Base-by-base conservation (phyloP, 2,888 invertebrate species). In the Acrocera orbiculus region DNA sequence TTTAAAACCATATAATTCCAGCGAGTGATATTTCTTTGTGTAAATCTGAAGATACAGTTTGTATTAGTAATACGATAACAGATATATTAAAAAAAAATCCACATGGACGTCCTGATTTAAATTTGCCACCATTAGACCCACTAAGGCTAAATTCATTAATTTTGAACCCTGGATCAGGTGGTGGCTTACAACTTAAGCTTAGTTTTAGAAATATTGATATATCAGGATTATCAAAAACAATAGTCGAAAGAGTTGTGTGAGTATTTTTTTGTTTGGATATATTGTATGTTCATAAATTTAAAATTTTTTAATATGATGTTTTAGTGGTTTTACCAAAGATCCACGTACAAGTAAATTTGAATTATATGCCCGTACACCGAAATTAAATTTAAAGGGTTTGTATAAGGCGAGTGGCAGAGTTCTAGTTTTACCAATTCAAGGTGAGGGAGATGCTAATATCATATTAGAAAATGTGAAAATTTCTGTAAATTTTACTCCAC, bases 281-380 rank as follows among this genome's bases (percentile, higher is more conserved):
- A 7, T 19, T 19, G 7, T 6, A 19, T 19, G 4, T 19, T 19
- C 7, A 19, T 6, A 19, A 19, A 19, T 19, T 19, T 19, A 6
- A 19, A 7, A 19, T 6, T 19, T 19, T 19, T 7, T 6, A 7
- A 19, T 4, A 4, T 6, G 19, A 19, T 24, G 10, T 42, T 40
- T 2, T 35, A 57, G 58, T 32, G 58, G 58, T 14, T 58, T 58
- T 37, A 48, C 41, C 2, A 15, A 41, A 2, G 51, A 58, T 49
- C 53, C 58, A 0, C 36, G 44, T 2, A 52, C 47, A 13, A 56
- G 52, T 30, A 58, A 58, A 46, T 58, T 52, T 22, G 58, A 58
- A 42, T 44, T 58, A 41, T 51, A 57, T 33, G 56, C 54, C 22
- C 42, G 42, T 4, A 13, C 35, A 20, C 40, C 38, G n/a, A 25